Percentiles rank a stretch among this genome's conserved stretches.
phyloP scores from a whole-genome alignment of 30 jellyfish, hydroid and myxozoan genomes.

The Clytia hemisphaerica region DNA sequence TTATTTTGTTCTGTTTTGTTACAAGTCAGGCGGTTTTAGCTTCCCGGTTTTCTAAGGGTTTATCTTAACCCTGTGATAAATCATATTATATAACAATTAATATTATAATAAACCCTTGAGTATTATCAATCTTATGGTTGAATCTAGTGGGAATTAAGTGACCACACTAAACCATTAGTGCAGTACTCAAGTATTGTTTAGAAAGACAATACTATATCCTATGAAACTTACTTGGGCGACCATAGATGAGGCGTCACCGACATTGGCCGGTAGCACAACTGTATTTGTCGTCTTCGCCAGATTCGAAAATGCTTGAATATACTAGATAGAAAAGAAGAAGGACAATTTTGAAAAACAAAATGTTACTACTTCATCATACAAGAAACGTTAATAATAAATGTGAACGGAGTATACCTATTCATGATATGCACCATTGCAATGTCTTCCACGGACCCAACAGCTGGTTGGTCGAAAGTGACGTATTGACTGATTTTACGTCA shows the following conservation, averaged over 20 bases:
- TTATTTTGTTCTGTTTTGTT: too few relatives aligned
- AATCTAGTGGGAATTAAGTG: not conserved
- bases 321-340: conserved; percentile 24
- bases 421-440: too few relatives aligned
- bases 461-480: too few relatives aligned
- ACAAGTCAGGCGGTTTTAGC: too few relatives aligned
- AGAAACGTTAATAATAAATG: not conserved
- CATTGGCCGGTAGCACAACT: conserved; percentile 81
- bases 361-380: not conserved
- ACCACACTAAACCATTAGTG: not conserved
- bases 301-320: conserved; percentile 88
- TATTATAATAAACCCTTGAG: not conserved
- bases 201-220: not conserved
- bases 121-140: not conserved
- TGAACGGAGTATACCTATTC: not conserved
- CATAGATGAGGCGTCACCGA: conserved; percentile 91
- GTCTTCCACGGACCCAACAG: not conserved
- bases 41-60: too few relatives aligned
- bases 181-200: not conserved
- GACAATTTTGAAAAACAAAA: not conserved
- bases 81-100: not conserved
- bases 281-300: conserved; percentile 94
- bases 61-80: too few relatives aligned
- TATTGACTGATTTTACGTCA: too few relatives aligned
- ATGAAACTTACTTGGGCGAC: conserved; percentile 81